These are phyloP conservation scores for Ophioninae sp. DNA, from an alignment of 2,888 invertebrate species.

Conservation along the genomic window DNA sequence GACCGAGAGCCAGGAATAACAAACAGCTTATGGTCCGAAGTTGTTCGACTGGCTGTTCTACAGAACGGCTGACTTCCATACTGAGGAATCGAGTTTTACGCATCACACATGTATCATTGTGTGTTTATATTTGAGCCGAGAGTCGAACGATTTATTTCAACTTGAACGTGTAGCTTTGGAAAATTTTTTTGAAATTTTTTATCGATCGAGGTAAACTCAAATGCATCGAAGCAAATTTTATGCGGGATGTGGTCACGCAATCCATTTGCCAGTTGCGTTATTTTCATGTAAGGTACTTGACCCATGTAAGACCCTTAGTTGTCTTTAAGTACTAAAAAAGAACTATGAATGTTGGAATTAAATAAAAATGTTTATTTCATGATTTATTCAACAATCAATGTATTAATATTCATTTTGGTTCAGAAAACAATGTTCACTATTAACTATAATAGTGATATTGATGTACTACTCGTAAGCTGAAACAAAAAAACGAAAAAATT, in stretches of 20 bases:
- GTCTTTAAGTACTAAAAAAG: too few relatives aligned
- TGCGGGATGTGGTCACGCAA: background rate
- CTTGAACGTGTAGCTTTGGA: conserved; percentile 7
- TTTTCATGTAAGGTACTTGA: too few relatives aligned
- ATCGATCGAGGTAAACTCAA: background rate
- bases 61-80: conserved; percentile 54
- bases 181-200: background rate
- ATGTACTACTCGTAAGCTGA: too few relatives aligned
- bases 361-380: too few relatives aligned
- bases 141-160: conserved; percentile 18
- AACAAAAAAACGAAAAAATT: too few relatives aligned
- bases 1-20: conserved; percentile 46
- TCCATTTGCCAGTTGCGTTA: background rate
- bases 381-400: too few relatives aligned
- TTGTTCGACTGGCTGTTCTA: conserved; percentile 58
- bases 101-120: conserved; percentile 22
- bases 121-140: conserved; percentile 12
- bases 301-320: too few relatives aligned
- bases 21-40: conserved; percentile 55
- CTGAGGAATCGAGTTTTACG: conserved; percentile 49
- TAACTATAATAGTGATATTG: too few relatives aligned
- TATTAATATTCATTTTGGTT: too few relatives aligned
- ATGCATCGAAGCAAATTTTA: background rate
- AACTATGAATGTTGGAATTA: too few relatives aligned
- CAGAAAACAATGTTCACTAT: too few relatives aligned